Conservation (phyloP, 2,888 invertebrate species). For the Allophyes oxyacanthae region DNA sequence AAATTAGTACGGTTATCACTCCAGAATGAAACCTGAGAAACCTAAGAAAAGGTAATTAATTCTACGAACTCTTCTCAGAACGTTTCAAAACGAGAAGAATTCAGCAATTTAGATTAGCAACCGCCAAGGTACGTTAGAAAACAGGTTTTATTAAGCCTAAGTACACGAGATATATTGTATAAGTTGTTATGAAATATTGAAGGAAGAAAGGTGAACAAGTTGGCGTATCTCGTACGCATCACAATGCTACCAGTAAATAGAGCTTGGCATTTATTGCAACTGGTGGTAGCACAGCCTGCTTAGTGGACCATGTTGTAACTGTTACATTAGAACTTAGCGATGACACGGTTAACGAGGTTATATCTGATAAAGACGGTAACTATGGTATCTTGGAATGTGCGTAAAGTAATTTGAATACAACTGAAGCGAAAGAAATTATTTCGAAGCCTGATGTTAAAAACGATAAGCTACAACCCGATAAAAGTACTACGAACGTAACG, state of each 20-base stretch:
- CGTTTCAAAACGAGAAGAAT: no score
- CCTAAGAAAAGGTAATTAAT: no score
- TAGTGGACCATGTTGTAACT: conserved; percentile 44
- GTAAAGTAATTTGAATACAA: background rate
- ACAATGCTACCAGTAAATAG: conserved; percentile 77
- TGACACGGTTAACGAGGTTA: conserved; percentile 47
- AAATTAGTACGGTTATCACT: no score
- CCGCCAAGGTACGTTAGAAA: no score
- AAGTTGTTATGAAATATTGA: conserved; percentile 60
- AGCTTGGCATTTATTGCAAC: conserved; percentile 75
- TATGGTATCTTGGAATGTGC: conserved; percentile 24
- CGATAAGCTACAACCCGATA: background rate
- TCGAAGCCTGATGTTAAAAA: background rate
- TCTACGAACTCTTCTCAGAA: no score
- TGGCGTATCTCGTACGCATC: conserved; percentile 75
- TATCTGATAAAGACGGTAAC: conserved; percentile 41
- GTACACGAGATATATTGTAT: conserved; percentile 43
- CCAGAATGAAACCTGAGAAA: no score
- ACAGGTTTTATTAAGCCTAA: conserved; percentile 34
- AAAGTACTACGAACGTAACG: background rate
- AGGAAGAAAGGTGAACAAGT: conserved; percentile 80
- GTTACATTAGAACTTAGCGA: conserved; percentile 49
- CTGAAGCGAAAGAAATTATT: background rate
- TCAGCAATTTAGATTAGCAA: no score
- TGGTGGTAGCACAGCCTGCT: conserved; percentile 53